phyloP scores from a whole-genome alignment of 2,113 vertebrate genomes.

The Acrocephalus arundinaceus region DNA sequence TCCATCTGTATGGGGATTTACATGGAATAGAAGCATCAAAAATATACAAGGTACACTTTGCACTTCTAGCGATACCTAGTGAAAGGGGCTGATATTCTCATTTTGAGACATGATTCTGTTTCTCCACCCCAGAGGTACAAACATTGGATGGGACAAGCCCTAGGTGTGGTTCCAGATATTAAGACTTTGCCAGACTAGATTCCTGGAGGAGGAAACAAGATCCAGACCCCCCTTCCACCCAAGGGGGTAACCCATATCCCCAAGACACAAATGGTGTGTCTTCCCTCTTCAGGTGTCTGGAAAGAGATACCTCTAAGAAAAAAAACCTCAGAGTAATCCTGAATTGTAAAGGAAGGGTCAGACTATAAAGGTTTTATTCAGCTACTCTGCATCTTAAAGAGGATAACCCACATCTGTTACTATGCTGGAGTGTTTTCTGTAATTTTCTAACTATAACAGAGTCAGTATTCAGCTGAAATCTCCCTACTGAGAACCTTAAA shows the following conservation, averaged over 20 bases:
- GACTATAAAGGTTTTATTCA: neutral
- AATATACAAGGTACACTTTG: neutral
- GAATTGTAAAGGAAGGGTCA: neutral
- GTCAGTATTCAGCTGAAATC: neutral
- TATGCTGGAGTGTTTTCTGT: neutral
- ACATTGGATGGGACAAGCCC: neutral
- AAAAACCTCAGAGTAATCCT: neutral
- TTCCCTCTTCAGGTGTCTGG: neutral
- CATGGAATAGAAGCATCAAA: neutral
- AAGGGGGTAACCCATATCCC: neutral
- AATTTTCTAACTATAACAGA: neutral
- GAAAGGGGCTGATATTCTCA: neutral
- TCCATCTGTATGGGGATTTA: neutral
- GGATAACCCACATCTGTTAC: neutral
- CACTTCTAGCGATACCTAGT: neutral
- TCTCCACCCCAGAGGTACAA: neutral
- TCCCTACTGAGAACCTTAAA: neutral
- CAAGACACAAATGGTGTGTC: neutral
- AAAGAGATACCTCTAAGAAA: neutral
- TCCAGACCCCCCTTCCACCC: rapidly evolving
- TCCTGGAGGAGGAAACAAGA: neutral
- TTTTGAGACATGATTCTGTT: neutral
- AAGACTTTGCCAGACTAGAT: neutral
- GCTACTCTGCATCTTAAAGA: neutral
- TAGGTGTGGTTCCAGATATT: neutral